phyloP scores from a whole-genome alignment of 2,797 vertebrate species.

The Mionectes olivaceus region DNA sequence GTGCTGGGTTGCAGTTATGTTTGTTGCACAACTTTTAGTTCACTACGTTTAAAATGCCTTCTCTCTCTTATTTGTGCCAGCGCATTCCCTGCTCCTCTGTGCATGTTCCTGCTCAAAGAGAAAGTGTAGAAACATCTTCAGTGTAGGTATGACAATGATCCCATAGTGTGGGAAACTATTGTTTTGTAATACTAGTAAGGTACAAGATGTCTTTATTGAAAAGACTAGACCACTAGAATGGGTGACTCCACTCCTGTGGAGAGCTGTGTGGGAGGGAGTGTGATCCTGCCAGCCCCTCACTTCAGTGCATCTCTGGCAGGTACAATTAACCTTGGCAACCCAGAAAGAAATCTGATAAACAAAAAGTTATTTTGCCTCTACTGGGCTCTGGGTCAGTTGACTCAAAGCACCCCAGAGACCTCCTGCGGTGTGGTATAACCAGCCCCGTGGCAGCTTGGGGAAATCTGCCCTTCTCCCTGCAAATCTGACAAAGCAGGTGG shows the following conservation, averaged over 20 bases:
- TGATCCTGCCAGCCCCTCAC: not conserved
- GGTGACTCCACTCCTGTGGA: accelerated
- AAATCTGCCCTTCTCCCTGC: not conserved
- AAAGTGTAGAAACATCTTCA: not conserved
- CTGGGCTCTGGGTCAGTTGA: not conserved
- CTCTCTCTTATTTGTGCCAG: not conserved
- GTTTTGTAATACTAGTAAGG: not conserved
- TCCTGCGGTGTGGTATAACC: not conserved
- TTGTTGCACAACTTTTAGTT: not conserved
- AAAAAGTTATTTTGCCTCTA: not conserved
- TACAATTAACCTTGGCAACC: not conserved
- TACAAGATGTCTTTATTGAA: not conserved
- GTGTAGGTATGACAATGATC: not conserved
- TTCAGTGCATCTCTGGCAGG: not conserved
- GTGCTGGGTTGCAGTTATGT: not conserved
- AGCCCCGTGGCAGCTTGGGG: not conserved
- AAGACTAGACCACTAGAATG: not conserved
- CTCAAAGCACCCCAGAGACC: not conserved
- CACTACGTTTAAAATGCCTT: not conserved
- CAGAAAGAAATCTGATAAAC: not conserved
- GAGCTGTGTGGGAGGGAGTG: not conserved
- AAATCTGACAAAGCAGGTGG: not conserved
- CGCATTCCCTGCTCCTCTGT: not conserved
- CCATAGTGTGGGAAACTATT: not conserved
- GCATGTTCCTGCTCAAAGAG: not conserved